A percentile compares a stretch with the other conserved stretches of the same genome.
phyloP scores from a whole-genome alignment of 2,888 invertebrate genomes.

The Eudemis profundana region DNA sequence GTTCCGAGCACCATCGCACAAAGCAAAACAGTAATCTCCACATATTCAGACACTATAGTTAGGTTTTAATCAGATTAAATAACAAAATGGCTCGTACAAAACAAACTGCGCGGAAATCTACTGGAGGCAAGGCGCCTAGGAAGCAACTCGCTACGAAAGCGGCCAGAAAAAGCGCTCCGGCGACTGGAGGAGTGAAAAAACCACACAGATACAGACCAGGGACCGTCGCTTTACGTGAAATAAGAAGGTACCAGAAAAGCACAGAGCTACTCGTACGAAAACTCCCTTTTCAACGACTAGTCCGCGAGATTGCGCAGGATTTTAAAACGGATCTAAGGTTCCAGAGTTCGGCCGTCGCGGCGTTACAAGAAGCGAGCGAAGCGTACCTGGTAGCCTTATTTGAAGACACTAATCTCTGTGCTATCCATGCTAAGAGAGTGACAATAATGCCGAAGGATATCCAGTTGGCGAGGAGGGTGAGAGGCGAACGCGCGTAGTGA shows the following conservation, averaged over 20 bases:
- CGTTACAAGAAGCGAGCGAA: slow-evolving; percentile 87
- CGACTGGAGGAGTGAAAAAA: slow-evolving; percentile 90
- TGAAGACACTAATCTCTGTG: slow-evolving; percentile 92
- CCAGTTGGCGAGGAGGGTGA: slow-evolving; percentile 69
- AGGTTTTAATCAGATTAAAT: slow-evolving; percentile 6
- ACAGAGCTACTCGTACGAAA: slow-evolving; percentile 90
- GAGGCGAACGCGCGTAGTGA: slow-evolving; percentile 68
- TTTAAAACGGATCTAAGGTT: slow-evolving; percentile 90
- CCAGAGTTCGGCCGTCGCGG: slow-evolving; percentile 89
- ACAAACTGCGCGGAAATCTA: slow-evolving; percentile 90
- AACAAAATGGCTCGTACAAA: slow-evolving; percentile 89
- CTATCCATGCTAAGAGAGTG: slow-evolving; percentile 87
- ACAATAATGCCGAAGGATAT: slow-evolving; percentile 78
- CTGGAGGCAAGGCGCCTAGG: slow-evolving; percentile 90
- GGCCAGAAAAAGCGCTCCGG: slow-evolving; percentile 89
- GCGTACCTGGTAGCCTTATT: slow-evolving; percentile 88
- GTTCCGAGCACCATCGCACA: background rate
- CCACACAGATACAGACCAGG: slow-evolving; percentile 89
- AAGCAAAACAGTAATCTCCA: slow-evolving; percentile 17
- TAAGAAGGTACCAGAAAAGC: slow-evolving; percentile 90
- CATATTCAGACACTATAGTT: slow-evolving; percentile 30
- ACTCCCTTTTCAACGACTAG: slow-evolving; percentile 89
- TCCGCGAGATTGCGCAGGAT: slow-evolving; percentile 90
- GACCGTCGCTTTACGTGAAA: slow-evolving; percentile 89
- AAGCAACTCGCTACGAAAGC: slow-evolving; percentile 90